Evolutionary conservation across 2,888 invertebrate genomes (phyloP), one percentile per base, ranked within the genome.

Genomic region (Acholoe squamosa): DNA sequence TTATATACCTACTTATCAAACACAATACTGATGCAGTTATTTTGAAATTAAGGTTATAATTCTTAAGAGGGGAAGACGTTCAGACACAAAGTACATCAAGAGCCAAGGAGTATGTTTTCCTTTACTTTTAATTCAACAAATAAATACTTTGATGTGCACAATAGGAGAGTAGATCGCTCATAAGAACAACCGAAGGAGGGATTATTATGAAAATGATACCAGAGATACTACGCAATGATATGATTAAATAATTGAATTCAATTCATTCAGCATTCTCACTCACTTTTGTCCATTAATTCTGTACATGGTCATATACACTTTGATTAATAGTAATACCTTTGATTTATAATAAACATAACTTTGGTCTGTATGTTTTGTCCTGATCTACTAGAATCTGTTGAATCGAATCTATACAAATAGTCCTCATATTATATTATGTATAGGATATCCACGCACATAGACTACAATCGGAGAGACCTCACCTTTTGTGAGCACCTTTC

Each of bases 11-110:
- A 86, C 86, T 86, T 86, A 86, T 86, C 28, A 28, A 54, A 54
- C 33, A 56, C 86, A 86, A 86, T 86, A 86, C 86, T 86, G 86
- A 86, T 86, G 86, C 86, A 54, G 80, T 80, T 80, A 80, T 80
- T 19, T 80, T 80, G 0, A 80, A 80, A 80, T 19, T 34, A 34
- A 34, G 43, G 34, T 22, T 34, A 80, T 19, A 80, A 34, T 14
- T 19, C 19, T 22, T 43, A 16, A 80, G 16, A 43, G 0, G 43
- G 80, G 80, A 80, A 80, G 80, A 80, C 80, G 34, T 34, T 80
- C 28, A 71, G 80, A 43, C 80, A 80, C 43, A 80, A 80, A 43
- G 16, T 43, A 80, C 43, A 80, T 80, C 80, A 80, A 33, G 22
- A 43, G 33, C 34, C 80, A n/a, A 80, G 80, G 5, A 80, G 43